These are phyloP conservation scores for Umimayanthus kanabou DNA, from an alignment of 92 coral and sea anemone species.

Conservation along the genomic window DNA sequence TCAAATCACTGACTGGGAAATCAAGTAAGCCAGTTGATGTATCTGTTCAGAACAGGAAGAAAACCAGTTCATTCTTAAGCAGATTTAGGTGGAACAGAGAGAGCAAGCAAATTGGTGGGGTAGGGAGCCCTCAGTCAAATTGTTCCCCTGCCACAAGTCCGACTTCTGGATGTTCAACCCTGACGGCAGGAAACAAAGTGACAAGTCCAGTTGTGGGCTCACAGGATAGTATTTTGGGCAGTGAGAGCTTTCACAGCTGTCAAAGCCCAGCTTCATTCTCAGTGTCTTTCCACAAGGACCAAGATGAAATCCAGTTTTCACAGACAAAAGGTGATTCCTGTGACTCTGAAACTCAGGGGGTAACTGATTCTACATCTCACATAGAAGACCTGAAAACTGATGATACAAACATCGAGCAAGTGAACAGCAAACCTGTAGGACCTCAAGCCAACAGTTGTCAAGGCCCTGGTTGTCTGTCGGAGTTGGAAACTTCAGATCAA, in stretches of 20 bases:
- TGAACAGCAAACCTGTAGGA: neutral
- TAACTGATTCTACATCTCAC: neutral
- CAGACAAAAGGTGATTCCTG: neutral
- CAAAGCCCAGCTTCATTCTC: constrained; percentile 53
- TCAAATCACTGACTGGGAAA: constrained; percentile 54
- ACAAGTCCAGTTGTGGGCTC: constrained; percentile 45
- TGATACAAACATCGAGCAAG: neutral
- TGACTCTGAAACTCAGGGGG: neutral
- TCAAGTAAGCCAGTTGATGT: constrained; percentile 47
- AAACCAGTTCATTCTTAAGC: constrained; percentile 60
- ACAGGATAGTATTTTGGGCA: constrained; percentile 17
- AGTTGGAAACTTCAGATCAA: neutral
- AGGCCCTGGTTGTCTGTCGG: neutral
- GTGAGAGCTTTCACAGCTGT: constrained; percentile 78
- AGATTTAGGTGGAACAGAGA: constrained; percentile 47
- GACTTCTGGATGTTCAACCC: neutral
- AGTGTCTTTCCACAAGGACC: constrained; percentile 29
- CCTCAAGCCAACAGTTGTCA: neutral
- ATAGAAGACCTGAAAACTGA: neutral
- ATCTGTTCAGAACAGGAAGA: constrained; percentile 31
- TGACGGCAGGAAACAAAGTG: neutral
- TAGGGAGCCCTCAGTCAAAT: neutral
- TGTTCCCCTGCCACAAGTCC: constrained; percentile 16
- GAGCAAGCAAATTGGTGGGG: neutral
- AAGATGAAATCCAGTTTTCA: neutral